Conservation (phyloP, 92 coral and sea anemone genomes). For the Paragorgia papillata region DNA sequence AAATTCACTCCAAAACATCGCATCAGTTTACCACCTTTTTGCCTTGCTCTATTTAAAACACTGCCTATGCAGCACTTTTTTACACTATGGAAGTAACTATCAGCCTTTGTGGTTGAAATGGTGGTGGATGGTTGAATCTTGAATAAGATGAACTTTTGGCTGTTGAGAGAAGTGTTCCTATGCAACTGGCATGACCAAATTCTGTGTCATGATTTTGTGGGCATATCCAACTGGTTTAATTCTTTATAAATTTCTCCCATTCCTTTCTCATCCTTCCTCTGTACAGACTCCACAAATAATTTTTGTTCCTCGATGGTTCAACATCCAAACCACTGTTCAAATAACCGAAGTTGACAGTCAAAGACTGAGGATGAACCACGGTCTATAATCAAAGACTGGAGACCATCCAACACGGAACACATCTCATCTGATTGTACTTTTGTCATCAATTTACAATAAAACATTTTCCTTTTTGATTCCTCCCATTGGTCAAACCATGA, state of each 20-base stretch:
- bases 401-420: background rate
- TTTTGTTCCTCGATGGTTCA: background rate
- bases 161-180: no score
- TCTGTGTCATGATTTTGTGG: background rate
- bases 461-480: background rate
- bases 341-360: slow-evolving; percentile 10
- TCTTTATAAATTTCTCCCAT: background rate
- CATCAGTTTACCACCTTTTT: no score
- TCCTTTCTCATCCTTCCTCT: background rate
- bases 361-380: slow-evolving; percentile 4
- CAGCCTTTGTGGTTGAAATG: no score
- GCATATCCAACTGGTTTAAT: background rate
- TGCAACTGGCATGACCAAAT: no score
- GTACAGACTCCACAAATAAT: background rate
- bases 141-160: no score
- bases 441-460: background rate
- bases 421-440: background rate
- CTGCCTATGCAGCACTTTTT: no score
- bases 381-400: background rate
- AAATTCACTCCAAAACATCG: no score
- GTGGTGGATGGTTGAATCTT: no score
- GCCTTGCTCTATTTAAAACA: no score
- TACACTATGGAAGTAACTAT: no score
- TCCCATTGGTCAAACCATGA: background rate
- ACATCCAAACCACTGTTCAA: background rate